Evolutionary conservation across 35 echinoderm and acorn worm genomes (phyloP).

Genomic region (Diadema setosum): DNA sequence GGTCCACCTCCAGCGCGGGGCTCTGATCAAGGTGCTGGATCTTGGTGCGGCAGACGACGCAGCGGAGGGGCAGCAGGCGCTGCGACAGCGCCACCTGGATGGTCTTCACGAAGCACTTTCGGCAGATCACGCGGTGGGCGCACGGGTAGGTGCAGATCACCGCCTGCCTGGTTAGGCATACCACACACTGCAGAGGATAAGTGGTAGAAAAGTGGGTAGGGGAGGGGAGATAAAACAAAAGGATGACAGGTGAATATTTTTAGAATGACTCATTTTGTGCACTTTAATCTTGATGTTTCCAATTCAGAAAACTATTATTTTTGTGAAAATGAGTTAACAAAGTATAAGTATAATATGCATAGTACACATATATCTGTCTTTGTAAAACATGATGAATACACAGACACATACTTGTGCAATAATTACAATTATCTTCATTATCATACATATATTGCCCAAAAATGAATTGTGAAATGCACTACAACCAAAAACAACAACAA

Average conservation of each 20-base stretch:
- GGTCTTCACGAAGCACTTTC: conserved; percentile 94
- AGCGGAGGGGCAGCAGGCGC: conserved; percentile 79
- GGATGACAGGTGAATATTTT: not conserved
- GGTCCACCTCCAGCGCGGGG: not conserved
- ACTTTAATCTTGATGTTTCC: too few species aligned
- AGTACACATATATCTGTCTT: too few species aligned
- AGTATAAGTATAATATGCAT: too few species aligned
- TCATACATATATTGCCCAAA: too few species aligned
- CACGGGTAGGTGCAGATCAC: conserved; percentile 89
- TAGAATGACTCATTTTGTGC: too few species aligned
- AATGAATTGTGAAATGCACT: too few species aligned
- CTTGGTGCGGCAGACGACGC: conserved; percentile 87
- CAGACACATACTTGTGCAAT: too few species aligned
- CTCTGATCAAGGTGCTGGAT: conserved; percentile 67
- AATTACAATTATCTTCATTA: too few species aligned
- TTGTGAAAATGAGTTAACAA: too few species aligned
- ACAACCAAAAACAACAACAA: too few species aligned
- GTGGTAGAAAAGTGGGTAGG: not conserved
- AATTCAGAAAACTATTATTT: too few species aligned
- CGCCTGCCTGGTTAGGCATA: conserved; percentile 82
- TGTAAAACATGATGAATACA: too few species aligned
- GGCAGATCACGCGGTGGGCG: conserved; percentile 80
- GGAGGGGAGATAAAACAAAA: not conserved
- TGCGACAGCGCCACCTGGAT: conserved; percentile 95
- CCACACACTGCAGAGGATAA: conserved; percentile 78